Evolutionary conservation across 2,113 vertebrate genomes (phyloP).

Genomic region (Gymnobelideus leadbeateri): DNA sequence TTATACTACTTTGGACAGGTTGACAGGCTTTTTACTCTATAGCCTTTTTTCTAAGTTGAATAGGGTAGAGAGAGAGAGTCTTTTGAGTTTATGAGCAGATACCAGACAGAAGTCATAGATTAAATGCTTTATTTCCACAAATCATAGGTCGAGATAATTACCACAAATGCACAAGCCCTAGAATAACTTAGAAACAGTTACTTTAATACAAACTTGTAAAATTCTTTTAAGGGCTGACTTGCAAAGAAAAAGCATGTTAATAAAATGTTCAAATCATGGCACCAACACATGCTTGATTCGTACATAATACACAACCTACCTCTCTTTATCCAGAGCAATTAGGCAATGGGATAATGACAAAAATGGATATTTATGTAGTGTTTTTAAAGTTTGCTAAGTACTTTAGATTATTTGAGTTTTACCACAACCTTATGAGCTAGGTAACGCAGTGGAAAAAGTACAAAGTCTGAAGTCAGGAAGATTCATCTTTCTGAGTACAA

Average conservation of each 20-base stretch:
- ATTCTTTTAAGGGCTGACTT: not conserved
- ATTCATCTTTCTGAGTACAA: too few relatives aligned
- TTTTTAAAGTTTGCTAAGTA: not conserved
- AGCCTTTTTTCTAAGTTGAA: constrained; percentile 22
- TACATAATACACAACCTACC: not conserved
- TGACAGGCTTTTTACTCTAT: not conserved
- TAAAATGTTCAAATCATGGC: not conserved
- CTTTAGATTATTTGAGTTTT: not conserved
- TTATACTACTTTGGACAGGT: not conserved
- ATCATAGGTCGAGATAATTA: not conserved
- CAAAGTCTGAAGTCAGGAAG: too few relatives aligned
- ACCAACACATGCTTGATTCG: not conserved
- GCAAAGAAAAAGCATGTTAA: not conserved
- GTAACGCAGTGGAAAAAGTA: too few relatives aligned
- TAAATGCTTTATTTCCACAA: not conserved
- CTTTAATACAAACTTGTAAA: not conserved
- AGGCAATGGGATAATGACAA: not conserved
- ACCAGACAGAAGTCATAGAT: not conserved
- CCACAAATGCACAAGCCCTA: not conserved
- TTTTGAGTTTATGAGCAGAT: not conserved
- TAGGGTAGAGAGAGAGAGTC: not conserved
- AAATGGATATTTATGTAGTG: not conserved
- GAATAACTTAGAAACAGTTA: not conserved
- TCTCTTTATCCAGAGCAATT: not conserved
- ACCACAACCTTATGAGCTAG: not conserved